Evolutionary conservation across 1,140 invertebrate species (phyloP), one percentile per base, ranked within the genome.

Genomic region (Philaenus spumarius): DNA sequence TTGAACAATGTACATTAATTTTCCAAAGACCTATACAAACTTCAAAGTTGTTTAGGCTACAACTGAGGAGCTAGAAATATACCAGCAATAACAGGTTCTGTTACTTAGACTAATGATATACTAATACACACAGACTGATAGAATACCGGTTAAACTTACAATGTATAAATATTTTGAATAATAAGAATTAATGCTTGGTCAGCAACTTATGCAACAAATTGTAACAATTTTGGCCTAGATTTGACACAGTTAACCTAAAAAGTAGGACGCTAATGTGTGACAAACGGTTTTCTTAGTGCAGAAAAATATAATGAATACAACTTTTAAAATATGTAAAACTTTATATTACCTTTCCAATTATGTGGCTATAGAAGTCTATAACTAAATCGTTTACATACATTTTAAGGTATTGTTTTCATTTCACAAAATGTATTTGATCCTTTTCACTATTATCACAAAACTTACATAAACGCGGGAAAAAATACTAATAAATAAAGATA

Each of bases 301-400:
- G 15, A 30, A 47, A 59, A n/a, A 12, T 35, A 35, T 51, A 40
- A 37, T 1, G 15, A 23, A 39, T 66, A 30, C 42, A 60, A 53
- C 61, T 50, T 59, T 12, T 24, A 40, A 6, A 39, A 37, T 50
- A 37, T 12, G 14, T 40, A 19, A 20, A 14, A 22, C 1, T 46
- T 17, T 22, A 43, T 78, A 78, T 77, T 71, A 86, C 84, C 63
- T 86, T 83, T 64, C 82, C 83, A 26, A 82, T 71, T 68, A 90
- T 73, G 62, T 81, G 74, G 64, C 88, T 85, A 73, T 93, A 94
- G 74, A 95, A 95, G 64, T 93, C 90, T 72, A 81, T 80, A 65
- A 78, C 79, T 42, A 89, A 71, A 69, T 88, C 81, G 64, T 86
- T 80, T 62, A 90, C 77, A 71, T 87, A 89, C 88, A 90, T 90